Percentiles rank a stretch among this genome's conserved stretches.
These are phyloP conservation scores for Brachypteracias leptosomus DNA, from an alignment of 2,113 vertebrate genomes.

Conservation along the genomic window DNA sequence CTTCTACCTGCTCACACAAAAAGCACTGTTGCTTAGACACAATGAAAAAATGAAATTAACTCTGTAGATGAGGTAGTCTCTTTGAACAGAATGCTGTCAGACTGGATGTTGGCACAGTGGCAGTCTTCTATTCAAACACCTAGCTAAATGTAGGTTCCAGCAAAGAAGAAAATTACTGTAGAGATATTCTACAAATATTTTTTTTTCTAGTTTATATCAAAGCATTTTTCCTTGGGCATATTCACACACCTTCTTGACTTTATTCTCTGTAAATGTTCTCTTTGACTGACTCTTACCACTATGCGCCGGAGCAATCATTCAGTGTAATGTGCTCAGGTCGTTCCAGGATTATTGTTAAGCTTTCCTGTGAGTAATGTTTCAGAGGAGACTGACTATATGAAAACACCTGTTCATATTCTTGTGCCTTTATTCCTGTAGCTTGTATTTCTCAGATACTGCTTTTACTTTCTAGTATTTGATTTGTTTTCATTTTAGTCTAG, in stretches of 20 bases:
- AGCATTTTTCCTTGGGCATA: background rate
- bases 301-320: background rate
- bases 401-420: background rate
- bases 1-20: background rate
- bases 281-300: background rate
- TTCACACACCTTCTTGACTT: background rate
- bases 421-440: background rate
- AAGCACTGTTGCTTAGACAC: background rate
- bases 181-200: background rate
- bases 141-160: background rate
- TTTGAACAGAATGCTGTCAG: background rate
- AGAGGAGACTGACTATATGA: background rate
- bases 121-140: background rate
- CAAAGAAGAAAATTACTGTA: background rate
- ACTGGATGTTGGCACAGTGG: background rate
- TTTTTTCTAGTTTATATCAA: background rate
- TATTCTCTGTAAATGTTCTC: background rate
- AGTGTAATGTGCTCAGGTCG: rapidly evolving
- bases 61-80: background rate
- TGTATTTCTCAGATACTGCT: background rate
- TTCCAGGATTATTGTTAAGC: background rate
- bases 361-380: background rate
- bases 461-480: too few relatives aligned
- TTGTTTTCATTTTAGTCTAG: background rate
- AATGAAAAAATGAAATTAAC: background rate